A percentile compares a stretch with the other conserved stretches of the same genome.
These are phyloP conservation scores for Rhopilema esculentum DNA, from an alignment of 30 jellyfish, hydroid and myxozoan genomes.

Conservation along the genomic window DNA sequence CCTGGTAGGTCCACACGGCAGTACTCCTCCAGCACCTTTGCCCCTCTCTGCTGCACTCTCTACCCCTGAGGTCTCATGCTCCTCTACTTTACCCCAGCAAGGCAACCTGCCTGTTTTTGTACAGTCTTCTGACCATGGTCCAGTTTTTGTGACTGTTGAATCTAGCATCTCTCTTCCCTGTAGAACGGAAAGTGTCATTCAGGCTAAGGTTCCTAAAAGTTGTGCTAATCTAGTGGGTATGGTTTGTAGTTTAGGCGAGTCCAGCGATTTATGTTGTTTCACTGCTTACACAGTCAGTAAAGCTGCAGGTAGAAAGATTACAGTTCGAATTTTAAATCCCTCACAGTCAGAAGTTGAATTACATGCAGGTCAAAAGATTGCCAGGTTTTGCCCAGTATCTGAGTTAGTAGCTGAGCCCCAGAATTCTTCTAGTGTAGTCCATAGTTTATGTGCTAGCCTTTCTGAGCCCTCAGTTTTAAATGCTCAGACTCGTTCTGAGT, in stretches of 20 bases:
- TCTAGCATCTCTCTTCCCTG: slow-evolving; percentile 11
- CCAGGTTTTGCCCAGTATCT: neutral
- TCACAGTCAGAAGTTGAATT: neutral
- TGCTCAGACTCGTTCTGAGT: slow-evolving; percentile 30
- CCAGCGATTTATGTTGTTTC: neutral
- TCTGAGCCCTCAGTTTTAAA: neutral
- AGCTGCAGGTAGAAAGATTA: neutral
- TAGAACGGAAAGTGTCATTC: slow-evolving; percentile 22
- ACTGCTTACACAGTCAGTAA: slow-evolving; percentile 13
- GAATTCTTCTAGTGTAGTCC: neutral
- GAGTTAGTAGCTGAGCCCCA: neutral
- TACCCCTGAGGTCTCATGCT: slow-evolving; percentile 17
- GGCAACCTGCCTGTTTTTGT: slow-evolving; percentile 22
- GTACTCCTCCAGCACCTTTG: slow-evolving; percentile 26
- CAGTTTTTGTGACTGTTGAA: slow-evolving; percentile 6
- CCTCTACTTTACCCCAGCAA: slow-evolving; percentile 4
- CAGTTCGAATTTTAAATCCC: neutral
- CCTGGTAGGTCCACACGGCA: slow-evolving; percentile 29
- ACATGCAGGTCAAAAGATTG: slow-evolving; percentile 1
- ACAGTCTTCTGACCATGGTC: slow-evolving; percentile 30
- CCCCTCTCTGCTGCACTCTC: slow-evolving; percentile 8
- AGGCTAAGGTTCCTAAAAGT: slow-evolving; percentile 9
- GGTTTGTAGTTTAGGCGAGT: slow-evolving; percentile 2
- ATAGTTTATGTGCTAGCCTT: neutral
- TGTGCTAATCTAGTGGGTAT: slow-evolving; percentile 6